Evolutionary conservation across 2,797 vertebrate species (phyloP).

Genomic region (Salmo trutta): DNA sequence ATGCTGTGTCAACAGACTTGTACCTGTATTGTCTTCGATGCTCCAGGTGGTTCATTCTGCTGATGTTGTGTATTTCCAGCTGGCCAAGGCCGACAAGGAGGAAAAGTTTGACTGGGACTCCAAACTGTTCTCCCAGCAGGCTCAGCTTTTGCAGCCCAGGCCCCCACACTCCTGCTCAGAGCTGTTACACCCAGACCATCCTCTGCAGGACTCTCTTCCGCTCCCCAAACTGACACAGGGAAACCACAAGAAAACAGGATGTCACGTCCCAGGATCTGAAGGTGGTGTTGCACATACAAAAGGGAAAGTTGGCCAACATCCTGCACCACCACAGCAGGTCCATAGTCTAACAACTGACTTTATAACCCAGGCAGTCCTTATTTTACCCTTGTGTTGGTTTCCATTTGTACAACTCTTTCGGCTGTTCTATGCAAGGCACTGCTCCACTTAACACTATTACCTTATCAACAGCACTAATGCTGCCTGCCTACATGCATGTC

Average conservation of each 20-base stretch:
- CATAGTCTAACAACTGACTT: not conserved
- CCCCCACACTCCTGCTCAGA: conserved; percentile 56
- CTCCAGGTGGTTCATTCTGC: not conserved
- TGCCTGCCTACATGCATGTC: not conserved
- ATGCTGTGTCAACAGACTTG: not conserved
- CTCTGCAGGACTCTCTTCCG: conserved; percentile 17
- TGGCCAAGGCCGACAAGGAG: conserved; percentile 74
- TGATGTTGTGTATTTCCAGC: conserved; percentile 53
- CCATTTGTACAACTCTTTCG: not conserved
- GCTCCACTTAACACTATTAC: not conserved
- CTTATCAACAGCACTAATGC: not conserved
- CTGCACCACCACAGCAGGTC: not conserved
- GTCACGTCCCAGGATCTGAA: not conserved
- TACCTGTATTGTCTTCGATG: not conserved
- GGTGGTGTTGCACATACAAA: not conserved
- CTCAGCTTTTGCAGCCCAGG: conserved; percentile 65
- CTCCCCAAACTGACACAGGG: conserved; percentile 7
- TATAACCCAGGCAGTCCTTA: not conserved
- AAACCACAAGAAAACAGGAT: not conserved
- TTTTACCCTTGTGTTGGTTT: not conserved
- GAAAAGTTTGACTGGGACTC: conserved; percentile 53
- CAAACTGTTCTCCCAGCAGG: conserved; percentile 53
- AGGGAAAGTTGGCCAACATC: not conserved
- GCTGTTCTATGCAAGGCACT: not conserved
- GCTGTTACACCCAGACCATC: conserved; percentile 54